A percentile compares a stretch with the other conserved stretches of the same genome.
phyloP scores from a whole-genome alignment of 1,140 invertebrate genomes.

The Fopius arisanus region DNA sequence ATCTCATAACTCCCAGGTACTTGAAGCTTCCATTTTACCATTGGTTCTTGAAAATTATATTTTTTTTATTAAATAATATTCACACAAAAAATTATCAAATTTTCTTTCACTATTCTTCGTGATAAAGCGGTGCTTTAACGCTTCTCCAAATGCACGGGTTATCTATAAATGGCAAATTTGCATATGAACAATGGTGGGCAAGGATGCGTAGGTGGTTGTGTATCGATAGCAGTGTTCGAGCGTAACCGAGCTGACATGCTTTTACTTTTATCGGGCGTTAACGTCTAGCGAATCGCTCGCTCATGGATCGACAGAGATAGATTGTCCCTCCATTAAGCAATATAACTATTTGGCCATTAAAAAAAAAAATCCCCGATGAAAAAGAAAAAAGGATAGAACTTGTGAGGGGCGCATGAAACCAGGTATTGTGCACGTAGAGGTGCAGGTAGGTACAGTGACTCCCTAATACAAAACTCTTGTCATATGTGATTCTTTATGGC shows the following conservation, averaged over 20 bases:
- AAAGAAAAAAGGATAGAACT: slow-evolving; percentile 8
- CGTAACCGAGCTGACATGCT: slow-evolving; percentile 31
- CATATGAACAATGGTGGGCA: neutral
- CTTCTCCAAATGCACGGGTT: neutral
- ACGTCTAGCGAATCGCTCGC: slow-evolving; percentile 22
- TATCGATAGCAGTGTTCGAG: slow-evolving; percentile 27
- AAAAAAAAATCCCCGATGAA: slow-evolving; percentile 30
- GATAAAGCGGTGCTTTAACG: no score
- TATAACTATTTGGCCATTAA: slow-evolving; percentile 15
- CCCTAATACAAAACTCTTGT: neutral
- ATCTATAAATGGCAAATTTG: neutral
- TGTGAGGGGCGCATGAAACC: neutral
- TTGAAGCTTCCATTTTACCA: no score
- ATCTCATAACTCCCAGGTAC: neutral
- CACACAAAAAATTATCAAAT: no score
- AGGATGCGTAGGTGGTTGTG: neutral
- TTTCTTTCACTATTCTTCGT: no score
- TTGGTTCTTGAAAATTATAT: neutral
- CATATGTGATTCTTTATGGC: neutral
- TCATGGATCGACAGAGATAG: slow-evolving; percentile 33
- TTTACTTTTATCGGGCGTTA: slow-evolving; percentile 40
- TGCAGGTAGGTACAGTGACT: no score
- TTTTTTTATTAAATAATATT: neutral
- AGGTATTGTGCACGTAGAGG: neutral
- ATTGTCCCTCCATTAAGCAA: slow-evolving; percentile 29